These are phyloP conservation scores for Lytechinus pictus DNA, from an alignment of 35 echinoderm and acorn worm species.

Conservation along the genomic window DNA sequence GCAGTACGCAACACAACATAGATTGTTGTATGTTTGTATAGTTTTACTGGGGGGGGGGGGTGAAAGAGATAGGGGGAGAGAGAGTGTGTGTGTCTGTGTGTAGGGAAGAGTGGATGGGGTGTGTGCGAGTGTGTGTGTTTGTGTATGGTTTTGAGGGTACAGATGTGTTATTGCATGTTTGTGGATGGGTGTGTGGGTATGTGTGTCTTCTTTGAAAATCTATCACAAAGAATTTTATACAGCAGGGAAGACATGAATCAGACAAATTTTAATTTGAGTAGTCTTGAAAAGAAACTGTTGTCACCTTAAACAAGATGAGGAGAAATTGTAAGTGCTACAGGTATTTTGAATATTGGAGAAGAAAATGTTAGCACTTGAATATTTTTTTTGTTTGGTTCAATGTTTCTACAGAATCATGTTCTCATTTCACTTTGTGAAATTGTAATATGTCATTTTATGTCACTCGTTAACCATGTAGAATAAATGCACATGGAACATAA, in stretches of 20 bases:
- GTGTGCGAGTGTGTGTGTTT: too few relatives aligned
- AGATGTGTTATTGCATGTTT: too few relatives aligned
- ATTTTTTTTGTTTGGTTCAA: background rate
- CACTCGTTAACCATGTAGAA: slow-evolving; percentile 10
- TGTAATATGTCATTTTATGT: background rate
- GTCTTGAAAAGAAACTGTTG: background rate
- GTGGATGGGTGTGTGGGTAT: too few relatives aligned
- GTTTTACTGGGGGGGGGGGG: background rate
- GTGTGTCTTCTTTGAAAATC: too few relatives aligned
- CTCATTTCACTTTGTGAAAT: background rate
- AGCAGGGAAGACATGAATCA: too few relatives aligned
- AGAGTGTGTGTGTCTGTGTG: too few relatives aligned
- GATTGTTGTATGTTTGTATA: background rate
- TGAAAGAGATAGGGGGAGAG: background rate
- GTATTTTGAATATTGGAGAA: background rate
- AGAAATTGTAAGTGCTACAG: background rate
- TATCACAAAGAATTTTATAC: too few relatives aligned
- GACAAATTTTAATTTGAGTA: too few relatives aligned
- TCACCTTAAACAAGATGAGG: background rate
- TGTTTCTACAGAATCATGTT: slow-evolving; percentile 1
- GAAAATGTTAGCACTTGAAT: background rate
- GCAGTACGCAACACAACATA: background rate
- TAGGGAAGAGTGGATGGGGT: too few relatives aligned
- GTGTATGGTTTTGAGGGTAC: too few relatives aligned
- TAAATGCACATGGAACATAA: slow-evolving; percentile 10